Conservation (phyloP, 2,888 invertebrate genomes). For the Lithosia quadra region DNA sequence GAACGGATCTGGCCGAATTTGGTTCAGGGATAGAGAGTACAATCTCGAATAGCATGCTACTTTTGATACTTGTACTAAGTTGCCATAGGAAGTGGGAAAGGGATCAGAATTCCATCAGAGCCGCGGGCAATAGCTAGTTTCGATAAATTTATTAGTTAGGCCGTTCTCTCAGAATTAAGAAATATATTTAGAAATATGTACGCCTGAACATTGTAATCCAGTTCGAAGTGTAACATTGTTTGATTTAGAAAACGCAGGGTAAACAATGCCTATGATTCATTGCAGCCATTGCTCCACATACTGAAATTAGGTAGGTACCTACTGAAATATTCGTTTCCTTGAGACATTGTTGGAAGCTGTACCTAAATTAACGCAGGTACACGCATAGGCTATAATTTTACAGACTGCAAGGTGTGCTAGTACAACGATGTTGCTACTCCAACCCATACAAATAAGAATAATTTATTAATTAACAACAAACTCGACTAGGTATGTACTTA, state of each 20-base stretch:
- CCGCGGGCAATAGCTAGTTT: no score
- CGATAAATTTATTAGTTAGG: neutral
- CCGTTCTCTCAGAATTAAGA: neutral
- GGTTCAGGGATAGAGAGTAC: no score
- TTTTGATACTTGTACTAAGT: no score
- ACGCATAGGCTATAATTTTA: neutral
- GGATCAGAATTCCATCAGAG: no score
- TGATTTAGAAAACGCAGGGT: slow-evolving; percentile 60
- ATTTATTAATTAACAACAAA: no score
- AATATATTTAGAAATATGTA: slow-evolving; percentile 12
- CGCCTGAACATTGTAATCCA: slow-evolving; percentile 51
- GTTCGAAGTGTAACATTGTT: slow-evolving; percentile 64
- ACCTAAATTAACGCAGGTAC: slow-evolving; percentile 25
- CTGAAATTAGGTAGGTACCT: slow-evolving; percentile 50
- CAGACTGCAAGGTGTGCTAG: neutral
- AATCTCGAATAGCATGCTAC: no score
- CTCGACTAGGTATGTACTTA: no score
- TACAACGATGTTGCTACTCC: neutral
- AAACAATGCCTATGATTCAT: slow-evolving; percentile 72
- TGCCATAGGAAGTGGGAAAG: no score
- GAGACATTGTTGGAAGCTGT: slow-evolving; percentile 52
- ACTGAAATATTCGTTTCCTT: slow-evolving; percentile 59
- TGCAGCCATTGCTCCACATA: slow-evolving; percentile 66
- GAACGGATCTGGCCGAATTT: no score
- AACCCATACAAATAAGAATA: neutral